Base-by-base conservation (phyloP, 2,797 vertebrate genomes). In the Sebastes umbrosus region DNA sequence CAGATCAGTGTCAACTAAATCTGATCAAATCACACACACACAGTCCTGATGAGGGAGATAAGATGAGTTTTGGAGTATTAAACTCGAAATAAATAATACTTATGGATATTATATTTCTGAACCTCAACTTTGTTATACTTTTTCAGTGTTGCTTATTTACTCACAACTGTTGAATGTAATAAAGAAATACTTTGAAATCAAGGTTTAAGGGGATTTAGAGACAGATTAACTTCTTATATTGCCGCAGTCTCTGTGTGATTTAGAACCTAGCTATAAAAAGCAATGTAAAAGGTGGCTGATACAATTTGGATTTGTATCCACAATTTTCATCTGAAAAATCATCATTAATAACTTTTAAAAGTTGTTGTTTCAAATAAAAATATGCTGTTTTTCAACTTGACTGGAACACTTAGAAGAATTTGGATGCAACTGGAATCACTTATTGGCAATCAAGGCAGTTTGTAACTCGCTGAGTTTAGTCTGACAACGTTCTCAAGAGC, bases 361-460 rank as follows among this genome's bases (percentile, higher is more conserved):
- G n/a, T 16, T 67, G 24, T 55, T 80, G 16, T 54, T 27, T 73
- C 4, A 54, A 27, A 39, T 43, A 27, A 71, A 80, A 27, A 54
- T 22, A 3, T 70, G 18, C 7, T 27, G 3, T 31, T 79, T 29
- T 60, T 70, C 27, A 73, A n/a, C 46, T 34, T 34, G 16, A 20
- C 43, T 46, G 43, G 16, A 46, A 46, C 43, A 46, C 16, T 46
- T 46, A 46, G 16, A 24, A 63, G 20, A 55, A 8, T 16, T 55
- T 54, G 25, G 59, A 58, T 27, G 46, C 6, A 64, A 79, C 6
- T 73, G 60, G 9, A 85, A 73, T 69, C 52, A 57, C 54, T 72
- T 80, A 36, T 29, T 75, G 43, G 60, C 36, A 79, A 80, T 81
- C 64, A 80, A 65, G 31, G 46, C 2, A 67, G 52, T 63, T 69